Percentiles rank a stretch among this genome's conserved stretches.
phyloP scores from a whole-genome alignment of 2,888 invertebrate genomes.

The Hyppa rectilinea region DNA sequence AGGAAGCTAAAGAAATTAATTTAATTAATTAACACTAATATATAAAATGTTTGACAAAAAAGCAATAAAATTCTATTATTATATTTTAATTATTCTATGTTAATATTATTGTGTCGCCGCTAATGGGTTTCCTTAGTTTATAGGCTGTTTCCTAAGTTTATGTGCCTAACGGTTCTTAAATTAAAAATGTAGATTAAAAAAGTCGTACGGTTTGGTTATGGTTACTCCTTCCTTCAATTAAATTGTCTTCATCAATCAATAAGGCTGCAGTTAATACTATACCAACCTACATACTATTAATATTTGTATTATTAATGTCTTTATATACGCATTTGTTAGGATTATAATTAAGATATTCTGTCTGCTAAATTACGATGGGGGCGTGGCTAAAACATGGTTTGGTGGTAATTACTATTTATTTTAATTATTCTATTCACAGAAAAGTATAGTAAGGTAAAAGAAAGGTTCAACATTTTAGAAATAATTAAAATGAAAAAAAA shows the following conservation, averaged over 20 bases:
- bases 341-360: slow-evolving; percentile 49
- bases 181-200: slow-evolving; percentile 42
- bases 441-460: not conserved
- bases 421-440: not conserved
- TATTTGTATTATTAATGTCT: slow-evolving; percentile 43
- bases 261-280: slow-evolving; percentile 16
- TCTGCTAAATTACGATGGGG: slow-evolving; percentile 20
- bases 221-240: slow-evolving; percentile 48
- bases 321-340: slow-evolving; percentile 52
- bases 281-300: slow-evolving; percentile 7
- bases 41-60: slow-evolving; percentile 48
- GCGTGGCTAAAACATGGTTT: slow-evolving; percentile 30
- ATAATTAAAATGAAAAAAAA: not conserved
- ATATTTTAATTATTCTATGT: slow-evolving; percentile 27
- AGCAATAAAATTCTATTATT: slow-evolving; percentile 42
- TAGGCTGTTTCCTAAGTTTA: slow-evolving; percentile 28
- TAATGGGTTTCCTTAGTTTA: slow-evolving; percentile 54
- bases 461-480: not conserved
- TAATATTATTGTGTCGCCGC: slow-evolving; percentile 28
- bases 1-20: slow-evolving; percentile 25
- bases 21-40: slow-evolving; percentile 46
- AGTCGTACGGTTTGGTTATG: slow-evolving; percentile 27
- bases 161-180: slow-evolving; percentile 50
- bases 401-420: slow-evolving; percentile 17
- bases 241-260: slow-evolving; percentile 62